Conservation (phyloP, 1,140 invertebrate species). For the Monochamus saltuarius region DNA sequence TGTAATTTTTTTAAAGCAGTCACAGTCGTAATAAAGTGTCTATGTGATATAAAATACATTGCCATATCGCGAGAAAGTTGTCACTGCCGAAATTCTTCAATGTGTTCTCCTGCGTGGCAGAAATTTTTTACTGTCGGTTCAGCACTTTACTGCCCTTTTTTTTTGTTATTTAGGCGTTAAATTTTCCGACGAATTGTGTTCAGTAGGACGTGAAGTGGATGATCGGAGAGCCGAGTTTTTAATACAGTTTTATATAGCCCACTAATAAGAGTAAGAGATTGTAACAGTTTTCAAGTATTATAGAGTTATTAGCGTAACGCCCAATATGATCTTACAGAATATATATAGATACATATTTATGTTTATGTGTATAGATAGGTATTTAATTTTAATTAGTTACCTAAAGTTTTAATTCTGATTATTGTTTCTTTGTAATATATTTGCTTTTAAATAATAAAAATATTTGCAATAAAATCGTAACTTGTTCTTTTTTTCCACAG, state of each 20-base stretch:
- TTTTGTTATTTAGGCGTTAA: background rate
- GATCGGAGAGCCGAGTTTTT: background rate
- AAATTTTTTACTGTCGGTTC: background rate
- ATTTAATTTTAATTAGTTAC: constrained; percentile 31
- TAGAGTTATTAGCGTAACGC: background rate
- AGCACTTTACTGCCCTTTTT: background rate
- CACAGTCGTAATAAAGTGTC: background rate
- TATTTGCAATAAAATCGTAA: no score
- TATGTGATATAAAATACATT: constrained; percentile 15
- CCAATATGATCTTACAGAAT: background rate
- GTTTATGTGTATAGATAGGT: constrained; percentile 32
- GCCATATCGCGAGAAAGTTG: background rate
- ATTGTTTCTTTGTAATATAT: no score
- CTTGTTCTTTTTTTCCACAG: no score
- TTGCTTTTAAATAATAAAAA: no score
- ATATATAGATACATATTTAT: constrained; percentile 21
- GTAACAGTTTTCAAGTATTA: constrained; percentile 8
- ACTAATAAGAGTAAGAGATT: background rate
- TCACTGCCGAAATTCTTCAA: constrained; percentile 12
- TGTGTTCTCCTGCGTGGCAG: constrained; percentile 7
- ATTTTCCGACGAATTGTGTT: background rate
- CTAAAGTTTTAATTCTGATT: constrained; percentile 22
- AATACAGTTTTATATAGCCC: background rate
- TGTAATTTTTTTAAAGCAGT: background rate
- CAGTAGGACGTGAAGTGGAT: background rate